A percentile compares a stretch with the other conserved stretches of the same genome.
Conservation (phyloP, 2,113 vertebrate species). For the Pterocles orientalis region DNA sequence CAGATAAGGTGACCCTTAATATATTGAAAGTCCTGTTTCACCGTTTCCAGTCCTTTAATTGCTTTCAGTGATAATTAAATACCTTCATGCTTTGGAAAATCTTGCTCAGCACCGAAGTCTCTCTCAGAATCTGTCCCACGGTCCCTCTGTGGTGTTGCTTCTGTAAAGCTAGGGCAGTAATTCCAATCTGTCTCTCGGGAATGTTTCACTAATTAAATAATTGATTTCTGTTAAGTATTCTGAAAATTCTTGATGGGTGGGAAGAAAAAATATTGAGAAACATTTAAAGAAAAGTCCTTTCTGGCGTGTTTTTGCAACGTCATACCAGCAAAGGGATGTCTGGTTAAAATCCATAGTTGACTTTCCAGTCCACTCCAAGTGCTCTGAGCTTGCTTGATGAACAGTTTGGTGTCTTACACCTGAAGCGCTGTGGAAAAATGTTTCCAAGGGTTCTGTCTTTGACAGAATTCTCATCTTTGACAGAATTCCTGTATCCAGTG, state of each 20-base stretch:
- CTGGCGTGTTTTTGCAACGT: background rate
- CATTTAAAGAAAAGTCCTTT: background rate
- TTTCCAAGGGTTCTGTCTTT: background rate
- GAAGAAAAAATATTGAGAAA: background rate
- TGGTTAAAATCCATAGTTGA: background rate
- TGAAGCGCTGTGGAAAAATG: background rate
- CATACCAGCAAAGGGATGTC: background rate
- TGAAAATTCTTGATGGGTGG: background rate
- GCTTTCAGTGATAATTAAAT: background rate
- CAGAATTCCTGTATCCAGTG: background rate
- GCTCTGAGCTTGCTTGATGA: background rate
- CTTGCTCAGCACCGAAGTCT: background rate
- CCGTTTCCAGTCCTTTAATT: background rate
- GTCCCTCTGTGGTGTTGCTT: background rate
- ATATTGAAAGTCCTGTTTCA: background rate
- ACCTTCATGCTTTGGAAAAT: background rate
- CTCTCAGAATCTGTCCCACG: background rate
- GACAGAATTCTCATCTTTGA: background rate
- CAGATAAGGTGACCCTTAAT: background rate
- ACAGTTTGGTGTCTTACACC: background rate
- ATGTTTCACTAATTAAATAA: background rate
- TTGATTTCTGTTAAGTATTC: background rate
- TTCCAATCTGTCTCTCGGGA: background rate
- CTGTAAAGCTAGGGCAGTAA: background rate
- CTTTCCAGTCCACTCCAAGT: background rate